phyloP scores from a whole-genome alignment of 2,888 invertebrate genomes.

The Habrosyne pyritoides region DNA sequence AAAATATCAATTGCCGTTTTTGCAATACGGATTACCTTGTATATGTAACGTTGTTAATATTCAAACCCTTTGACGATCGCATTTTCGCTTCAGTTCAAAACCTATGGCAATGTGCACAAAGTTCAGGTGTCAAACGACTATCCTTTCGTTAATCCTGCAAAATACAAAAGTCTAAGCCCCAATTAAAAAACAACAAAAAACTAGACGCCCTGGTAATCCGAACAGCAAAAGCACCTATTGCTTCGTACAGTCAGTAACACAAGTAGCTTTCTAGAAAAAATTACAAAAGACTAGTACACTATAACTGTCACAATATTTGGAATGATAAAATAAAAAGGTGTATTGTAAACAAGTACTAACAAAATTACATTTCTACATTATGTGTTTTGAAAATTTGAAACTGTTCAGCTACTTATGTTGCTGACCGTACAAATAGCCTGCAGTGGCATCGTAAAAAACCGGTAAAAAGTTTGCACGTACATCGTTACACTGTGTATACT shows the following conservation, averaged over 20 bases:
- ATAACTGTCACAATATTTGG: too few species aligned
- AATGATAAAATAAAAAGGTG: too few species aligned
- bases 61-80: too few species aligned
- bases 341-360: too few species aligned
- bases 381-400: too few species aligned
- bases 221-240: neutral
- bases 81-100: neutral
- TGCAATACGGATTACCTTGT: neutral
- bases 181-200: conserved; percentile 10
- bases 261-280: neutral
- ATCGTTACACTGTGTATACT: neutral
- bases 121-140: conserved; percentile 24
- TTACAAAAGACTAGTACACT: neutral
- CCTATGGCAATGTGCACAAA: conserved; percentile 16
- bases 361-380: too few species aligned
- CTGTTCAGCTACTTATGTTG: too few species aligned
- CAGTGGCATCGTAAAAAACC: neutral
- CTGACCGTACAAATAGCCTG: neutral
- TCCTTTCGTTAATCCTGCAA: conserved; percentile 26
- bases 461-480: neutral
- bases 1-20: too few species aligned
- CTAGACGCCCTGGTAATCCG: neutral
- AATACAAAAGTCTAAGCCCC: conserved; percentile 15
- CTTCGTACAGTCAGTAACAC: too few species aligned
- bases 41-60: too few species aligned